These are phyloP conservation scores for Pissodes strobi DNA, from an alignment of 1,140 invertebrate genomes.

Conservation along the genomic window DNA sequence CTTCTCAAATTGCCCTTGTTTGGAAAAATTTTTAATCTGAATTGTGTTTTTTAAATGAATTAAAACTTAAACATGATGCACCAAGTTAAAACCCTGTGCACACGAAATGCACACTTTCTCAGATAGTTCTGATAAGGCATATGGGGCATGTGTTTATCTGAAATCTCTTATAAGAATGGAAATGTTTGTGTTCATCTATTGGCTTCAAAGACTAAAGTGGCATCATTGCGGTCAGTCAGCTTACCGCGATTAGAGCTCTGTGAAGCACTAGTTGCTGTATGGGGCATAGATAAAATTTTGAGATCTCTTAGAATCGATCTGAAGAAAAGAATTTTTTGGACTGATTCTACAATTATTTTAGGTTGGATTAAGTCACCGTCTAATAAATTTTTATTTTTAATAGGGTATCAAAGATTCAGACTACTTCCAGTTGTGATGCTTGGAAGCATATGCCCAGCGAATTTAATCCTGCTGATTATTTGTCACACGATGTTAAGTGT, in stretches of 20 bases:
- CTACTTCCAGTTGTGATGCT: not conserved
- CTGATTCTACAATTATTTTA: constrained; percentile 31
- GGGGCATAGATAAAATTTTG: not conserved
- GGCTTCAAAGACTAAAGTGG: constrained; percentile 3
- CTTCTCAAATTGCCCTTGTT: not conserved
- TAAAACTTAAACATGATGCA: constrained; percentile 12
- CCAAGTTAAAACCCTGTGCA: not conserved
- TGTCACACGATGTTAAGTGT: constrained; percentile 1
- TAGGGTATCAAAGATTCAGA: constrained; percentile 23
- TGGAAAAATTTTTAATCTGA: not conserved
- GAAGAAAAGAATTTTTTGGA: constrained; percentile 4
- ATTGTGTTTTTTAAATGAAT: constrained; percentile 9
- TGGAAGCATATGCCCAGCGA: not conserved
- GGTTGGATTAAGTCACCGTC: constrained; percentile 16
- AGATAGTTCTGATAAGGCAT: too few species aligned
- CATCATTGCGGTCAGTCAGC: constrained; percentile 9
- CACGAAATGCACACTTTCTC: constrained; percentile 47
- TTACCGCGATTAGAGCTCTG: constrained; percentile 30
- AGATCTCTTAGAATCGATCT: not conserved
- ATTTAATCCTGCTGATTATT: constrained; percentile 12
- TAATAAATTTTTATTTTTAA: constrained; percentile 26
- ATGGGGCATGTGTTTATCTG: constrained; percentile 39
- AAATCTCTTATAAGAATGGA: not conserved
- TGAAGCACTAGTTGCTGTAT: not conserved
- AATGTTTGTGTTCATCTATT: constrained; percentile 6